Conservation (phyloP, 2,797 vertebrate species). For the Propithecus deckenii region DNA sequence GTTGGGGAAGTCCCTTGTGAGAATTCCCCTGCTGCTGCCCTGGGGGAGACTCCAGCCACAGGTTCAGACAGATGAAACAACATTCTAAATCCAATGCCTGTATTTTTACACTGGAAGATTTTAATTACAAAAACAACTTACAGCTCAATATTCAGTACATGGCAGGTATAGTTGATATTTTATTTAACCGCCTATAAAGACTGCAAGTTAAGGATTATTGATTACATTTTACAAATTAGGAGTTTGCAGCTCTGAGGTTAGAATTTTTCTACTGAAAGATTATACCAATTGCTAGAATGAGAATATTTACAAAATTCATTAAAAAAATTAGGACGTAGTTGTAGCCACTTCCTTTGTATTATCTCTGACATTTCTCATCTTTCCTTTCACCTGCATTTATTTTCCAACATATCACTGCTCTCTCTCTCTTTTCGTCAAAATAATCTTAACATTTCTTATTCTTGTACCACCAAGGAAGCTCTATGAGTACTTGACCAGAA, state of each 20-base stretch:
- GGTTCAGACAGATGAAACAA: background rate
- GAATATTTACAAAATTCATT: background rate
- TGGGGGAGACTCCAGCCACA: background rate
- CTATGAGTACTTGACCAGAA: background rate
- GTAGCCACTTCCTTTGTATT: background rate
- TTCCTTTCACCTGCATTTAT: background rate
- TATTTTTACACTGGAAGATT: background rate
- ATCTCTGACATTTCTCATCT: background rate
- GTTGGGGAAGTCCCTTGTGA: background rate
- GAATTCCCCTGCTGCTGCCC: background rate
- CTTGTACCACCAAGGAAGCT: background rate
- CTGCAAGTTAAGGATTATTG: background rate
- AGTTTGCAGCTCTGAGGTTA: background rate
- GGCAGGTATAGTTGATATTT: background rate
- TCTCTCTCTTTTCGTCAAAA: background rate
- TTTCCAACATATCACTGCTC: rapidly evolving
- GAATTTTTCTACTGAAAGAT: background rate
- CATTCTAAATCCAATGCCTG: background rate
- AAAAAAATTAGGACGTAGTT: background rate
- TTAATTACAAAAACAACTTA: background rate
- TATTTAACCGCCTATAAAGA: background rate
- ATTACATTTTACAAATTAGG: background rate
- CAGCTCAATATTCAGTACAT: background rate
- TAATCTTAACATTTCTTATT: background rate
- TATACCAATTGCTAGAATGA: background rate